Conservation (phyloP, 2,888 invertebrate genomes). For the Eremobia ochroleuca region DNA sequence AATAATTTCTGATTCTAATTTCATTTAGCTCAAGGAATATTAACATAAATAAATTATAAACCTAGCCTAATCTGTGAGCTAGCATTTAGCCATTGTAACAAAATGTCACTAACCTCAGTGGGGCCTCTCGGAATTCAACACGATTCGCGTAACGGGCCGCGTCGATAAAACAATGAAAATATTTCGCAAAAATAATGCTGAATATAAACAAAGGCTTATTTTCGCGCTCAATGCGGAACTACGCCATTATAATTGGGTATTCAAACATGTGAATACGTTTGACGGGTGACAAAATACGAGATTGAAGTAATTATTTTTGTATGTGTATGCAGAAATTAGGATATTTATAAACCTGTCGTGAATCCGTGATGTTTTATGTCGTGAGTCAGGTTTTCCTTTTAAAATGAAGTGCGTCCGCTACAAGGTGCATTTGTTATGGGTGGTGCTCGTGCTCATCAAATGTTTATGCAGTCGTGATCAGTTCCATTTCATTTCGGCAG, state of each 20-base stretch:
- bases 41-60: constrained; percentile 6
- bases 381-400: constrained; percentile 24
- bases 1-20: neutral
- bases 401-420: neutral
- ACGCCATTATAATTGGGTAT: constrained; percentile 33
- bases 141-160: constrained; percentile 44
- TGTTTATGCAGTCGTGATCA: neutral
- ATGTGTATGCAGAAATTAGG: constrained; percentile 2
- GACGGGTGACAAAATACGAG: constrained; percentile 16
- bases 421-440: neutral
- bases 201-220: constrained; percentile 54
- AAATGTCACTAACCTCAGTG: constrained; percentile 48
- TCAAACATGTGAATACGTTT: constrained; percentile 25
- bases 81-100: constrained; percentile 38
- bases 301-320: neutral
- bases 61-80: constrained; percentile 17
- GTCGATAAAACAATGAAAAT: constrained; percentile 64
- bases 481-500: neutral
- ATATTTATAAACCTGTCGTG: constrained; percentile 5
- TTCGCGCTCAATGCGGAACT: constrained; percentile 61
- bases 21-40: neutral
- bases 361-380: constrained; percentile 1
- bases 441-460: neutral
- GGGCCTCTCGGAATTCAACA: constrained; percentile 39
- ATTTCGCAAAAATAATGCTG: constrained; percentile 61